Evolutionary conservation across 2,797 vertebrate genomes (phyloP).

Genomic region (Xyrichtys novacula): DNA sequence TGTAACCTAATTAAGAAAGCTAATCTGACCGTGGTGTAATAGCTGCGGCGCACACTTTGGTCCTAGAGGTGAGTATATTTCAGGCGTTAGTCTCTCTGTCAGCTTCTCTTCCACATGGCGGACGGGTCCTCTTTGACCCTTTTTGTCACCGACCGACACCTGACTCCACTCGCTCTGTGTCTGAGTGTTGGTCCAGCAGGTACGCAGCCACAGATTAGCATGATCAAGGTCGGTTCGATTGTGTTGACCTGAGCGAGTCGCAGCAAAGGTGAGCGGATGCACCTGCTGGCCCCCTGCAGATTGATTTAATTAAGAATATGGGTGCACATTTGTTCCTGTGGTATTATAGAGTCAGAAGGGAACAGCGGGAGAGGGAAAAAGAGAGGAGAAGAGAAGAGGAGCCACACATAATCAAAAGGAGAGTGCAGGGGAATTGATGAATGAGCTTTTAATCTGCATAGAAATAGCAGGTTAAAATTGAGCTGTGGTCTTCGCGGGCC

Average conservation of each 20-base stretch:
- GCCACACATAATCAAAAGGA: slow-evolving; percentile 68
- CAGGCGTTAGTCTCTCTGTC: slow-evolving; percentile 53
- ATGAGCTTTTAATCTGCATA: slow-evolving; percentile 82
- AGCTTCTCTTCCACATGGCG: slow-evolving; percentile 43
- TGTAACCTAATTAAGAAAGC: background rate
- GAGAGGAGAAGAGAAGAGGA: slow-evolving; percentile 17
- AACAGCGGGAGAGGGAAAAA: slow-evolving; percentile 8
- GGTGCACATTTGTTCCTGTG: slow-evolving; percentile 56
- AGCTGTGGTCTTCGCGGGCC: slow-evolving; percentile 64
- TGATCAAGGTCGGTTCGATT: slow-evolving; percentile 79
- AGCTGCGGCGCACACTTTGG: background rate
- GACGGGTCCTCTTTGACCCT: slow-evolving; percentile 65
- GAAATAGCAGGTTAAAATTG: slow-evolving; percentile 78
- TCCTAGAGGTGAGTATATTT: slow-evolving; percentile 36
- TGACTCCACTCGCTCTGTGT: slow-evolving; percentile 54
- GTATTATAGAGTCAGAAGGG: slow-evolving; percentile 44
- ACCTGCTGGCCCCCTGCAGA: slow-evolving; percentile 68
- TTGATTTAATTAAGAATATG: slow-evolving; percentile 79
- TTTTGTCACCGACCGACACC: slow-evolving; percentile 64
- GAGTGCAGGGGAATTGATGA: slow-evolving; percentile 74
- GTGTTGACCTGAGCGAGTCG: slow-evolving; percentile 59
- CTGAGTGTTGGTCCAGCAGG: slow-evolving; percentile 66
- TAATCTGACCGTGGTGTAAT: background rate
- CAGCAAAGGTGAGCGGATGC: slow-evolving; percentile 71
- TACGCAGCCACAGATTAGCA: slow-evolving; percentile 70